Conservation (phyloP, 2,797 vertebrate species). For the Amazona ochrocephala region DNA sequence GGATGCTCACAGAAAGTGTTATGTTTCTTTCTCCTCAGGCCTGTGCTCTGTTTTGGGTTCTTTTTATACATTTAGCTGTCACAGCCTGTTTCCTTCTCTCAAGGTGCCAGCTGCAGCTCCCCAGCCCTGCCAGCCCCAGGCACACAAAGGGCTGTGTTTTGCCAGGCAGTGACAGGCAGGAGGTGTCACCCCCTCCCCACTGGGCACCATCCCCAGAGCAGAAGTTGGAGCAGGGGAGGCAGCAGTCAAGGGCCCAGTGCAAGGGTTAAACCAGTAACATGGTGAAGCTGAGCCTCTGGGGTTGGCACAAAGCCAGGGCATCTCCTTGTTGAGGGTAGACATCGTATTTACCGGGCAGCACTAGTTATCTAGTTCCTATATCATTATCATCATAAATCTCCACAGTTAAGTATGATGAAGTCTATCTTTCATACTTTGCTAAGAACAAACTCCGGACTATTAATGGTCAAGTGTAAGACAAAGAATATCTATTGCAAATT, state of each 20-base stretch:
- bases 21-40: neutral
- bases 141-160: neutral
- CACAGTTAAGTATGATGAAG: neutral
- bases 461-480: neutral
- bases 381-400: neutral
- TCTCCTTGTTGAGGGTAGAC: neutral
- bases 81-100: neutral
- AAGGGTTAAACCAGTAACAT: fast-evolving
- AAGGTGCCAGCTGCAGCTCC: neutral
- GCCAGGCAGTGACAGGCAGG: fast-evolving
- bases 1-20: neutral
- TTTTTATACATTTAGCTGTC: neutral
- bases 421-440: neutral
- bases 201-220: fast-evolving
- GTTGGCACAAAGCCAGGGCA: fast-evolving
- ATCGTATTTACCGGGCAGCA: neutral
- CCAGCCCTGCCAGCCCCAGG: neutral
- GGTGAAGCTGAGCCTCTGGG: fast-evolving
- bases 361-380: neutral
- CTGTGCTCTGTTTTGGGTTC: neutral
- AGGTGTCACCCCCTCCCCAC: too few relatives aligned
- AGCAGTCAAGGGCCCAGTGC: neutral
- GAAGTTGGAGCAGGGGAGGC: neutral
- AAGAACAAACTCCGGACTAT: neutral
- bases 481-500: neutral